Evolutionary conservation across 2,888 invertebrate species (phyloP).

Genomic region (Aphodius granarius): DNA sequence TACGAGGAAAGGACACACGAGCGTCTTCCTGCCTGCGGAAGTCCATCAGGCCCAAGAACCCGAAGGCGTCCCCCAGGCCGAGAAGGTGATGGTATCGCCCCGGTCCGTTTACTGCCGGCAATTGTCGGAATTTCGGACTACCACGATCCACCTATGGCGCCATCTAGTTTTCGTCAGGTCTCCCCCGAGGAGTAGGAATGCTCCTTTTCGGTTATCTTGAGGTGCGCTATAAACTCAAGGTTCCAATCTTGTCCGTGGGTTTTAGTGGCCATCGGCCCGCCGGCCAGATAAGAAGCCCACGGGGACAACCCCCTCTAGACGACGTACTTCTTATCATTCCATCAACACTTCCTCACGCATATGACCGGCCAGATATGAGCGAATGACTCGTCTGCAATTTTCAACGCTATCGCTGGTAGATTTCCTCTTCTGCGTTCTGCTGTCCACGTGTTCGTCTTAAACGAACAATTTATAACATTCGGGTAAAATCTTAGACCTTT

Average conservation of each 20-base stretch:
- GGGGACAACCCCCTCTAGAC: conserved; percentile 28
- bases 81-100: background rate
- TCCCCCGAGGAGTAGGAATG: background rate
- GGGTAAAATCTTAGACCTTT: background rate
- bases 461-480: background rate
- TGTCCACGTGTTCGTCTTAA: background rate
- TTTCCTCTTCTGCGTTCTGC: background rate
- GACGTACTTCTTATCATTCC: conserved; percentile 36
- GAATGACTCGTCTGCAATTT: conserved; percentile 25
- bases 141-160: background rate
- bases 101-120: background rate
- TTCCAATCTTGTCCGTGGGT: conserved; percentile 29
- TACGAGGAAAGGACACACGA: background rate
- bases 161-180: conserved; percentile 14
- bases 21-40: background rate
- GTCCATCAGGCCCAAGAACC: background rate
- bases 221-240: conserved; percentile 28
- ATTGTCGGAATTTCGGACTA: conserved; percentile 5
- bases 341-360: conserved; percentile 42
- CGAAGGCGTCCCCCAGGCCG: background rate
- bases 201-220: conserved; percentile 10
- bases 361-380: conserved; percentile 37
- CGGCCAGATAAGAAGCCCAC: conserved; percentile 34
- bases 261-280: conserved; percentile 32
- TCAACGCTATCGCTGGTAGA: conserved; percentile 15